Evolutionary conservation across 2,797 vertebrate genomes (phyloP), one percentile per base, ranked within the genome.

Genomic region (Thaleichthys pacificus): DNA sequence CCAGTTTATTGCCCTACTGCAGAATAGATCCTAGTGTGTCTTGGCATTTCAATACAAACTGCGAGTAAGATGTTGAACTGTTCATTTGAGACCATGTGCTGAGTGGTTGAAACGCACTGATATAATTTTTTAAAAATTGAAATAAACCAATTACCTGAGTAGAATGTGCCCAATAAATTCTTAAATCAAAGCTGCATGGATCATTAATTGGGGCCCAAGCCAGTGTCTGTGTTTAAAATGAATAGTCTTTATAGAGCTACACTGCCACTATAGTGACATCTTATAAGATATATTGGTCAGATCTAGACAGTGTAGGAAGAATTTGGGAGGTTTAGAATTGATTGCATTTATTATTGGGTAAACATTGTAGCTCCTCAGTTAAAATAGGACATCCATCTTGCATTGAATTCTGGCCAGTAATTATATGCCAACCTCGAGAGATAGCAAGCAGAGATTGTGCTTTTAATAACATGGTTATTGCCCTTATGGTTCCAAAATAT

Each of bases 11-110:
- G 71, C 73, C 65, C 17, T 66, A 69, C 64, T 70, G 51, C 22
- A 70, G 62, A 35, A 73, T 67, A 75, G 68, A 66, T 77, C 77
- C 64, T 35, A 42, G 72, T 4, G 32, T 80, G 68, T 58, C 14
- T 24, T 30, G 73, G 47, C 11, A 42, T 81, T 79, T 79, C 68
- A 56, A 72, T 70, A 35, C 54, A 71, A 57, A 57, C 63, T 75
- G 26, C 65, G 32, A 6, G 11, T 32, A 24, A 26, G 61, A 72
- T 74, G 49, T 71, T 57, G 78, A 85, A 22, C 1, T 78, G 67
- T 35, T 49, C 3, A 26, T 42, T 49, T 71, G 71, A 69, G 73
- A 26, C 28, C 51, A 17, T 56, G 51, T 56, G 51, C 15, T 56
- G 17, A 56, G n/a, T 56, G 51, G 15, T n/a, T 56, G 51, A 56